Conservation (phyloP, 2,888 invertebrate genomes). For the Euplexia lucipara region DNA sequence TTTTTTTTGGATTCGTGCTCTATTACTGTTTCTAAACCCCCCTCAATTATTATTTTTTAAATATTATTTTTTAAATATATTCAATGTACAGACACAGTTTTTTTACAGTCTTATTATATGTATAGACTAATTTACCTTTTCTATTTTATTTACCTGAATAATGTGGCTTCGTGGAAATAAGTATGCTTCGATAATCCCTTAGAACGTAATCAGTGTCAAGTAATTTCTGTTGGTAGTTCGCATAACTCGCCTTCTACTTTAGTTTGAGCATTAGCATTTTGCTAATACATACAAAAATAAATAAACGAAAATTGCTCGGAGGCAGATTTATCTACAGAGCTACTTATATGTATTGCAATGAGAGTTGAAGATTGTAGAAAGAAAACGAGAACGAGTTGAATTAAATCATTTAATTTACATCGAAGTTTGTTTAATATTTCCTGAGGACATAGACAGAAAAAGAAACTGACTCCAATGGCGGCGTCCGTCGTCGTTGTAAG, state of each 20-base stretch:
- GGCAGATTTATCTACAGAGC: neutral
- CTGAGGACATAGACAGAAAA: neutral
- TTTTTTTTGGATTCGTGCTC: too few species aligned
- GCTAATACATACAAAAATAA: neutral
- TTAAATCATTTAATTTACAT: neutral
- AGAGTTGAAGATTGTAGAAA: neutral
- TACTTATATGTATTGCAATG: neutral
- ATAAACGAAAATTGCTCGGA: neutral
- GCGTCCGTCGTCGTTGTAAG: too few species aligned
- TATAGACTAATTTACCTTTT: conserved; percentile 64
- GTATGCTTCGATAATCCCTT: conserved; percentile 59
- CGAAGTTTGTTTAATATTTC: neutral
- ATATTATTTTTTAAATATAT: too few species aligned
- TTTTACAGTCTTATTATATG: too few species aligned
- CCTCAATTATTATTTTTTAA: too few species aligned
- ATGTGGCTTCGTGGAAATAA: conserved; percentile 54
- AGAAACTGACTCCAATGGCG: too few species aligned
- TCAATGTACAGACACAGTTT: too few species aligned
- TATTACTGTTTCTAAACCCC: too few species aligned
- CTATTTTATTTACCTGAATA: conserved; percentile 52
- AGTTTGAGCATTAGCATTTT: conserved; percentile 3
- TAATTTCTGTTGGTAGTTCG: conserved; percentile 39
- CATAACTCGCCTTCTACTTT: neutral
- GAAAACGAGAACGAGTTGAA: neutral
- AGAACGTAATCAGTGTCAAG: conserved; percentile 44